Evolutionary conservation across 2,888 invertebrate genomes (phyloP).

Genomic region (Drosophila greeni): DNA sequence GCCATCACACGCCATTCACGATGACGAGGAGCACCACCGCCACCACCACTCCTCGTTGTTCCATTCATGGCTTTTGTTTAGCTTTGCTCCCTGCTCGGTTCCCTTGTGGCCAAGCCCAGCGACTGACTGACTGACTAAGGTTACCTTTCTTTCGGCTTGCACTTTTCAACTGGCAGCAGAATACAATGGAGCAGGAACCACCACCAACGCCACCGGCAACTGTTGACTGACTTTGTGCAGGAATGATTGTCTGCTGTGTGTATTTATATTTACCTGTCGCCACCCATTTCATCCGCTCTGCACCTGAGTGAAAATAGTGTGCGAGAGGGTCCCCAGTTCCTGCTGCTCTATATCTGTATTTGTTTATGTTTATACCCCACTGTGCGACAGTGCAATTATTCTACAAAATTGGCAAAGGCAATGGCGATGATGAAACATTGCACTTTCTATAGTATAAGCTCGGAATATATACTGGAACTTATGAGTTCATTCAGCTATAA

Average conservation of each 20-base stretch:
- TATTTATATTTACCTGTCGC: conserved; percentile 36
- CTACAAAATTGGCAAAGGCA: conserved; percentile 14
- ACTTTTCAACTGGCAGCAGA: conserved; percentile 60
- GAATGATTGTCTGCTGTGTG: conserved; percentile 28
- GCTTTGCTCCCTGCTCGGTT: conserved; percentile 8
- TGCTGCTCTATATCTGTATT: conserved; percentile 14
- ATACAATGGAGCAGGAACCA: conserved; percentile 47
- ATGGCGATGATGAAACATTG: neutral
- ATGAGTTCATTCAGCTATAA: neutral
- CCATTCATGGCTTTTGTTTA: conserved; percentile 47
- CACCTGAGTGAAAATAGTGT: conserved; percentile 3
- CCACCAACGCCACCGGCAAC: conserved; percentile 16
- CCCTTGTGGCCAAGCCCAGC: conserved; percentile 1
- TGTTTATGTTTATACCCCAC: conserved; percentile 11
- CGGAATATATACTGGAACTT: neutral
- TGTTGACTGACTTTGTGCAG: conserved; percentile 47
- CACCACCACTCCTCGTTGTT: conserved; percentile 26
- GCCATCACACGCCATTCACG: conserved; percentile 41
- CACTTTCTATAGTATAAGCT: neutral
- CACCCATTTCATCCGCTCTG: conserved; percentile 6
- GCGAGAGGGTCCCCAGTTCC: conserved; percentile 18
- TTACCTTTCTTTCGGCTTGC: conserved; percentile 50
- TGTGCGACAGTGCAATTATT: conserved; percentile 4
- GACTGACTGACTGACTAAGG: conserved; percentile 38
- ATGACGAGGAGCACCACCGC: neutral